Percentiles rank a stretch among this genome's conserved stretches.
Evolutionary conservation across 2,797 vertebrate genomes (phyloP).

Genomic region (Syngnathus acus): DNA sequence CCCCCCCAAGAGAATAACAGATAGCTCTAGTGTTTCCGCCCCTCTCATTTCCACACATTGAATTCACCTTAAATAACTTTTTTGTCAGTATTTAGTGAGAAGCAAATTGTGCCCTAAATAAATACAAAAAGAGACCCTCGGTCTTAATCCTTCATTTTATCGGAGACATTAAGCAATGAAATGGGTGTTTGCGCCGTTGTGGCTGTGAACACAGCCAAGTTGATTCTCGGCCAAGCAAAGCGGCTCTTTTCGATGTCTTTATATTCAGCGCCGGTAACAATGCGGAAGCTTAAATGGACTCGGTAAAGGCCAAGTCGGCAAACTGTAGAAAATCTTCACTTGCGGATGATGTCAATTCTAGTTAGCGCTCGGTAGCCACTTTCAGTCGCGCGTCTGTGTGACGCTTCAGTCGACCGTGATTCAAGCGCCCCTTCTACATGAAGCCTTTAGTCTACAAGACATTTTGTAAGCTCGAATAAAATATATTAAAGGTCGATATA

Average conservation of each 20-base stretch:
- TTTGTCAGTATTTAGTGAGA: background rate
- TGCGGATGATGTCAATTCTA: no score
- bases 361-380: no score
- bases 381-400: no score
- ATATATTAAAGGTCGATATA: constrained; percentile 6
- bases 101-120: constrained; percentile 1
- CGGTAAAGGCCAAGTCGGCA: no score
- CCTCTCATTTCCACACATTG: background rate
- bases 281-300: no score
- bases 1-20: background rate
- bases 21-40: background rate
- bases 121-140: background rate
- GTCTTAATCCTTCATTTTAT: background rate
- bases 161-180: background rate
- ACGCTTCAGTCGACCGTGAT: background rate
- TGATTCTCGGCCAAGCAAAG: no score
- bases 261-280: no score
- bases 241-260: no score
- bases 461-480: background rate
- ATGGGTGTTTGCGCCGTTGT: no score
- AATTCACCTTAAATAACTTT: background rate
- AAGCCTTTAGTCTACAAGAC: background rate
- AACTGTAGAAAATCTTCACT: no score
- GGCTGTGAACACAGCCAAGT: no score
- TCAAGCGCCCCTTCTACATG: background rate